Evolutionary conservation across 2,888 invertebrate species (phyloP), one percentile per base, ranked within the genome.

Genomic region (Nipponacmea schrenckii): DNA sequence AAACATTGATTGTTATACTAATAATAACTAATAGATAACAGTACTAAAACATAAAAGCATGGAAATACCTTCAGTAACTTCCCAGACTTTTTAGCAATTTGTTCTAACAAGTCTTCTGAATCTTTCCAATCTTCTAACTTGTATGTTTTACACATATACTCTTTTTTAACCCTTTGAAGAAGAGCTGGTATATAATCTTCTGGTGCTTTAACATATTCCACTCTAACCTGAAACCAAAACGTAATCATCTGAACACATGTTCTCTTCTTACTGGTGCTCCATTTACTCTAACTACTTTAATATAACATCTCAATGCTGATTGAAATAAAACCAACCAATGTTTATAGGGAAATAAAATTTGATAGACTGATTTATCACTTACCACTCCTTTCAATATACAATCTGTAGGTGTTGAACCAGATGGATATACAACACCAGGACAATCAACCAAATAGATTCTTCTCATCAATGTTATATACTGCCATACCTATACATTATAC

Each of bases 371-470:
- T 8, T 8, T 39, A 39, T 39, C 69, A 86, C 89, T 87, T 81
- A 91, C 98, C 39, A 99, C 98, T 70, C 98, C 98, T 90, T 98
- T 99, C 2, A 99, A 91, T 50, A 99, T 97, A 77, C 95, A 94
- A 81, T 99, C 98, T 27, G 91, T 90, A 70, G 92, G 91, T 1
- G 96, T 94, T 90, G 98, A 98, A 17, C 96, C 96, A 14, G 95
- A 94, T 12, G 98, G 97, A 90, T 98, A 98, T 7, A 99, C 99
- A 70, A 99, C 95, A 48, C 99, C 99, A 2, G 99, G 99, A 89
- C 98, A 99, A 91, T 99, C 99, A 81, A 99, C 98, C 17, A 99
- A 91, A 89, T 95, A 99, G 86, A 99, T 98, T 81, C 96, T 92
- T 82, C 93, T 93, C 98, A 99, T 99, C 69, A 99, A 90, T 0